These are phyloP conservation scores for Propithecus deckenii DNA, from an alignment of 2,797 vertebrate species.

Conservation along the genomic window DNA sequence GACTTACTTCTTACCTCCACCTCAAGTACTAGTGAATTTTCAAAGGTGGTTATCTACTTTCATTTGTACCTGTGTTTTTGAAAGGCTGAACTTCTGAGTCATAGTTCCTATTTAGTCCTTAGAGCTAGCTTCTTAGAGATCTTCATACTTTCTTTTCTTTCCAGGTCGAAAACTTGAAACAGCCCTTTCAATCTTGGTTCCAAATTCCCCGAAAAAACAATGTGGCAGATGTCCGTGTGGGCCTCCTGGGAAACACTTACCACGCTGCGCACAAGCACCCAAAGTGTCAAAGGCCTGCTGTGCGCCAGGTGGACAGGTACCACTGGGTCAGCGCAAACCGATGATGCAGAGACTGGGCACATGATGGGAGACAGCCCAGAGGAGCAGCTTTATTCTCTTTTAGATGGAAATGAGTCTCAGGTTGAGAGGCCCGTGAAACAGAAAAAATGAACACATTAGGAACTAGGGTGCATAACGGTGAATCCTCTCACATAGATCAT, in stretches of 20 bases:
- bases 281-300: constrained; percentile 84
- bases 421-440: not conserved
- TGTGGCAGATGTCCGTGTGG: constrained; percentile 77
- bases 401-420: not conserved
- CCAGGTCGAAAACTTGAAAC: constrained; percentile 80
- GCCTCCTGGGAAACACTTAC: constrained; percentile 72
- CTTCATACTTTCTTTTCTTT: not conserved
- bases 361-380: not conserved
- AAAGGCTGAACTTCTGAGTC: constrained; percentile 2
- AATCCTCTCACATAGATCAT: not conserved
- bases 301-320: constrained; percentile 91
- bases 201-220: constrained; percentile 86
- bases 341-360: constrained; percentile 39
- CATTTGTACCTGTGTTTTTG: not conserved
- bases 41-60: not conserved
- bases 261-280: constrained; percentile 84
- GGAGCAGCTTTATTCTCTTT: not conserved
- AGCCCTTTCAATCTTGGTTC: constrained; percentile 87
- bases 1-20: not conserved
- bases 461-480: not conserved
- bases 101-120: not conserved
- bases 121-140: not conserved
- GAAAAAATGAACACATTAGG: constrained; percentile 14
- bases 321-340: constrained; percentile 94
- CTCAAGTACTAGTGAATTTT: not conserved